Conservation (phyloP, 2,888 invertebrate genomes). For the Eupsilia transversa region DNA sequence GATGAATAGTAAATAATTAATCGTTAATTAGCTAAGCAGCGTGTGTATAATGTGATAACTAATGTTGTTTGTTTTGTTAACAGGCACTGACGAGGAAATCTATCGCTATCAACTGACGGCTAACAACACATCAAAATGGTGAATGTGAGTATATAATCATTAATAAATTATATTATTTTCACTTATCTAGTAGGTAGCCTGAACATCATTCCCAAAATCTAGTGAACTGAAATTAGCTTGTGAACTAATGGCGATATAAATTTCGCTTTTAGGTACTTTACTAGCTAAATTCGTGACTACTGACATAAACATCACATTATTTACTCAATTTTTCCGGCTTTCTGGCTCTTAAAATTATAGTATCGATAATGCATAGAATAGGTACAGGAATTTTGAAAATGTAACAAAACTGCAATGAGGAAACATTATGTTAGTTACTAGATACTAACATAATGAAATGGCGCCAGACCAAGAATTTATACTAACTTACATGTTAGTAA, state of each 20-base stretch:
- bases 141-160: slow-evolving; percentile 66
- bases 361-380: neutral
- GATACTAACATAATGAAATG: neutral
- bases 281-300: neutral
- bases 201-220: neutral
- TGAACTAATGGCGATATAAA: no score
- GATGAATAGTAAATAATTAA: slow-evolving; percentile 16
- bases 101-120: slow-evolving; percentile 19
- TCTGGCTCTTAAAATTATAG: neutral
- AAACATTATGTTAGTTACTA: no score
- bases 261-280: no score
- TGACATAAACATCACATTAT: neutral
- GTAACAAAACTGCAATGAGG: neutral
- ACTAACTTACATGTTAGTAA: slow-evolving; percentile 10
- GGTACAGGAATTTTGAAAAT: neutral
- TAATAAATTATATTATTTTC: neutral
- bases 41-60: slow-evolving; percentile 20
- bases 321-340: neutral
- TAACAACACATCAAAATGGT: slow-evolving; percentile 70
- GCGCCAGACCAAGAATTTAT: neutral
- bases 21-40: slow-evolving; percentile 26
- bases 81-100: slow-evolving; percentile 44
- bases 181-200: neutral
- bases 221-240: no score
- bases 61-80: slow-evolving; percentile 50